Percentiles rank a stretch among this genome's conserved stretches.
Evolutionary conservation across 2,888 invertebrate genomes (phyloP).

Genomic region (Oscheius onirici): DNA sequence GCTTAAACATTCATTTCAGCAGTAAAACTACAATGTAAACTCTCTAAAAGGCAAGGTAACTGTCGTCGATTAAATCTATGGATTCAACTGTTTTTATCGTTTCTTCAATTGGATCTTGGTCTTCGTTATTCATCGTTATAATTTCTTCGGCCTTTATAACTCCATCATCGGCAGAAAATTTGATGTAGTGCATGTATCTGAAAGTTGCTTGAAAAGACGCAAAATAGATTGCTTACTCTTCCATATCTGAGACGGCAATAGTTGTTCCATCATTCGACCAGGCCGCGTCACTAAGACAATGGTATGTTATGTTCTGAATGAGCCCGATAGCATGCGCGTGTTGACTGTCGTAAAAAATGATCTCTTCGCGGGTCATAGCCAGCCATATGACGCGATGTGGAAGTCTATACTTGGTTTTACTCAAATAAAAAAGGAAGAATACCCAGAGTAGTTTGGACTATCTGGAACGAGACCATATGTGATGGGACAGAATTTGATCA

Average conservation of each 20-base stretch:
- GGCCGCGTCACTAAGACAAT: constrained; percentile 84
- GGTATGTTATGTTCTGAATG: constrained; percentile 87
- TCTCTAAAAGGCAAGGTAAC: no score
- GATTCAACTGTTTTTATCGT: no score
- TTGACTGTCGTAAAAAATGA: constrained; percentile 88
- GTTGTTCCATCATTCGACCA: constrained; percentile 86
- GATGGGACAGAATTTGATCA: constrained; percentile 84
- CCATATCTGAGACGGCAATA: constrained; percentile 84
- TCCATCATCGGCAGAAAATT: no score
- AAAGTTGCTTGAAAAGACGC: no score
- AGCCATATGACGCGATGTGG: constrained; percentile 88
- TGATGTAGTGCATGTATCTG: no score
- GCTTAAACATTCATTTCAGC: no score
- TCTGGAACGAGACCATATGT: constrained; percentile 77
- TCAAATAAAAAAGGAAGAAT: no score
- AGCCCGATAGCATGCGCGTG: constrained; percentile 82
- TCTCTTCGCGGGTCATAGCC: constrained; percentile 84
- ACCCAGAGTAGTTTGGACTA: constrained; percentile 24
- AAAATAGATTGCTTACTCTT: constrained; percentile 92
- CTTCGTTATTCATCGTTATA: no score
- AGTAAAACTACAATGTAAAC: no score
- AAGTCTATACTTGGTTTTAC: constrained; percentile 72
- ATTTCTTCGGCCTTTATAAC: no score
- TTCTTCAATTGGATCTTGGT: no score
- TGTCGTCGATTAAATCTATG: no score